Base-by-base conservation (phyloP, 2,888 invertebrate species). In the Chrysolina haemoptera region DNA sequence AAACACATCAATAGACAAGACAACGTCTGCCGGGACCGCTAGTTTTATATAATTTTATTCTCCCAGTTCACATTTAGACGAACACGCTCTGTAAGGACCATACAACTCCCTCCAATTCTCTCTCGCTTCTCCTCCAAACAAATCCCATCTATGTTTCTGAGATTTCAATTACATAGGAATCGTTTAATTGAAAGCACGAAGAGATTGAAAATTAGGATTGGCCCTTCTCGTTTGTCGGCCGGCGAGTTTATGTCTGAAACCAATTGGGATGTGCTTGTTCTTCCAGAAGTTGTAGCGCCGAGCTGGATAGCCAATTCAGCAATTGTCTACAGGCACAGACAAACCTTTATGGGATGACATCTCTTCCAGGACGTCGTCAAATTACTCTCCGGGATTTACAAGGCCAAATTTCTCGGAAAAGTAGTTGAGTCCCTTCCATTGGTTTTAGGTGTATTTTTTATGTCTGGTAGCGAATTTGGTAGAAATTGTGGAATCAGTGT, bases 131-230 rank as follows among this genome's bases (percentile, higher is more conserved):
- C 41, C 12, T 14, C 27, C 59, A 59, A 59, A 59, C 59, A 70
- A 70, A 74, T 74, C 71, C 71, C 41, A 63, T 68, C 71, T 59
- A 65, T 75, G 71, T 71, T 75, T 69, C 69, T 62, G 71, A 79
- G 80, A 79, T 80, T 81, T 82, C 82, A 82, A 81, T 82, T 82
- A 82, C 79, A 78, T 76, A 77, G 75, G 75, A 79, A 80, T 80
- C 81, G 77, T 81, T 82, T 82, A 82, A 82, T 81, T 82, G 81
- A 81, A 80, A 79, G 79, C 79, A 75, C 71, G 73, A 76, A 76
- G 77, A 79, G 77, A 79, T 79, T 77, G 76, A 76, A 76, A 79
- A 77, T 76, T 77, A 77, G 77, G 73, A 79, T 75, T 65, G 74
- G 76, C 71, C 65, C 62, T 62, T 62, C 65, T 76, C 73, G 73